Evolutionary conservation across 2,888 invertebrate genomes (phyloP).

Genomic region (Patella caerulea): DNA sequence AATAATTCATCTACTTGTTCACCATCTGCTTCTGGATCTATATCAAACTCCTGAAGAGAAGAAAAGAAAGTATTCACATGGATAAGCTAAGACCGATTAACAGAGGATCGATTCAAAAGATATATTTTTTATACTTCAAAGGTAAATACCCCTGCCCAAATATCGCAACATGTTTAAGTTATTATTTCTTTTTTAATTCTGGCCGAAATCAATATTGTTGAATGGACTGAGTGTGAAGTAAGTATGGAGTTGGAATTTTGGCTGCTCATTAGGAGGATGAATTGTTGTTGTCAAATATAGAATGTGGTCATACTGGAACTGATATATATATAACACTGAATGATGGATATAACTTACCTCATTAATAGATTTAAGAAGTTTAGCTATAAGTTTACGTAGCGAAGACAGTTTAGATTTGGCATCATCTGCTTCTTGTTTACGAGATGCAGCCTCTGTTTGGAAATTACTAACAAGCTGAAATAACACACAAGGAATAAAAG

Average conservation of each 20-base stretch:
- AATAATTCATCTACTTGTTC: constrained; percentile 69
- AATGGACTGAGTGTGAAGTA: too few species aligned
- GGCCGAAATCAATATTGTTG: too few species aligned
- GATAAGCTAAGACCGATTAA: too few species aligned
- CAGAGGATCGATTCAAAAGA: too few species aligned
- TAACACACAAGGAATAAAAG: neutral
- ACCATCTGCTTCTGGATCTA: constrained; percentile 68
- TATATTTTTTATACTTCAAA: too few species aligned
- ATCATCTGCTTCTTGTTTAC: constrained; percentile 63
- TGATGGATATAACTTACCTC: constrained; percentile 53
- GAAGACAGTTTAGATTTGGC: constrained; percentile 62
- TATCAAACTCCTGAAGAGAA: constrained; percentile 67
- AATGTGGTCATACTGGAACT: neutral
- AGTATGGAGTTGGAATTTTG: neutral
- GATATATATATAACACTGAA: neutral
- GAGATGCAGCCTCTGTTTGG: constrained; percentile 65
- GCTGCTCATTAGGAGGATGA: too few species aligned
- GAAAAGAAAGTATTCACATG: constrained; percentile 15
- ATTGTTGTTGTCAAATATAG: too few species aligned
- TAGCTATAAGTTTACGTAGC: constrained; percentile 68
- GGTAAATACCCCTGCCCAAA: too few species aligned
- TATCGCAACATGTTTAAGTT: too few species aligned
- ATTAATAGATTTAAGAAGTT: constrained; percentile 68
- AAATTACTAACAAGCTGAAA: constrained; percentile 70
- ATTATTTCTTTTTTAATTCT: too few species aligned